Percentiles rank a stretch among this genome's conserved stretches.
These are phyloP conservation scores for Electrona antarctica DNA, from an alignment of 2,113 vertebrate species.

Conservation along the genomic window DNA sequence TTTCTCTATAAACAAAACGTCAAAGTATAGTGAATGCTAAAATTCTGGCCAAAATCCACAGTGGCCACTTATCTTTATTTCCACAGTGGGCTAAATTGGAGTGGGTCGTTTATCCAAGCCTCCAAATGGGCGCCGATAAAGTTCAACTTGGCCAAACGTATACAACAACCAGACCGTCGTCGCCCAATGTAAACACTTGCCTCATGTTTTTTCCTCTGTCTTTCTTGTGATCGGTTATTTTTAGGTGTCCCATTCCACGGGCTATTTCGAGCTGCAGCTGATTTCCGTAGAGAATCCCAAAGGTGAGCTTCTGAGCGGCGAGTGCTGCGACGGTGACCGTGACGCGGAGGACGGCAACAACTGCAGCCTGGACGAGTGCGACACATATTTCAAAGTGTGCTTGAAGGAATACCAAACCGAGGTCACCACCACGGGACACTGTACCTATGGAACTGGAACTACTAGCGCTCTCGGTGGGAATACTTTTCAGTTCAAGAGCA, in stretches of 20 bases:
- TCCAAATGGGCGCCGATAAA: background rate
- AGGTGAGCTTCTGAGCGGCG: conserved; percentile 88
- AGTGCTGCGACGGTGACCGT: conserved; percentile 87
- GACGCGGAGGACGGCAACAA: conserved; percentile 68
- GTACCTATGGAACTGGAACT: conserved; percentile 90
- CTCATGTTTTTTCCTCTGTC: conserved; percentile 2
- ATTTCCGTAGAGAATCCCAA: conserved; percentile 87
- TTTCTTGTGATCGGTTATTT: conserved; percentile 64
- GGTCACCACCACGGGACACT: conserved; percentile 83
- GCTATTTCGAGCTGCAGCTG: conserved; percentile 96
- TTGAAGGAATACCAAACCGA: conserved; percentile 95
- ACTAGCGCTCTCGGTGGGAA: conserved; percentile 92
- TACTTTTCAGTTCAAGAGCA: conserved; percentile 87
- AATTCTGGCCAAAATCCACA: background rate
- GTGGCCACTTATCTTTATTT: background rate
- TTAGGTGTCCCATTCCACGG: conserved; percentile 87
- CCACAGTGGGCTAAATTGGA: background rate
- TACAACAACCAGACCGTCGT: no score
- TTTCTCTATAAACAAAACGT: no score
- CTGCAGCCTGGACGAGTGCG: conserved; percentile 89
- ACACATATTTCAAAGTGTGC: conserved; percentile 91
- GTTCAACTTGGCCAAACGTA: conserved; percentile 23
- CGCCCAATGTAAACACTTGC: background rate
- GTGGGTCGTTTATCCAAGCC: background rate
- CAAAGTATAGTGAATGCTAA: no score